A percentile compares a stretch with the other conserved stretches of the same genome.
Evolutionary conservation across 1,140 invertebrate genomes (phyloP).

Genomic region (Apis florea): DNA sequence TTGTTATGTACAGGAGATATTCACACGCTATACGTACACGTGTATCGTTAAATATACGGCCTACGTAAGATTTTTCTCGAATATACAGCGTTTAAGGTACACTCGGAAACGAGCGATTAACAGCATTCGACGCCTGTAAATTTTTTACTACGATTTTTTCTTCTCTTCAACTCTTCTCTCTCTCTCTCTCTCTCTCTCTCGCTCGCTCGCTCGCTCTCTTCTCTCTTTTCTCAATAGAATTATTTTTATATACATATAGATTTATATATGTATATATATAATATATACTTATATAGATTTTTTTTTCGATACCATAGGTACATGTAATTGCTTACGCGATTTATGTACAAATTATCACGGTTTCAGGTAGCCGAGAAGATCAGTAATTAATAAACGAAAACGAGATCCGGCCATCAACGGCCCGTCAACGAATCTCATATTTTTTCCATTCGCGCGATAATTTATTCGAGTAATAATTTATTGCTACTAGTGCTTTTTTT

Average conservation of each 20-base stretch:
- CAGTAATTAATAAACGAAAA: slow-evolving; percentile 38
- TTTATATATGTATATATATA: slow-evolving; percentile 41
- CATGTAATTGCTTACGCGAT: slow-evolving; percentile 59
- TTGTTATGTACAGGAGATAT: slow-evolving; percentile 48
- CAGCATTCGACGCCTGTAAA: slow-evolving; percentile 2
- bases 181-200: no score
- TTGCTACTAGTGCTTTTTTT: neutral
- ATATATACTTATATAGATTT: slow-evolving; percentile 50
- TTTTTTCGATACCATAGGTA: slow-evolving; percentile 57
- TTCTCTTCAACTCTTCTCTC: neutral
- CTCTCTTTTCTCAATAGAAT: slow-evolving; percentile 13
- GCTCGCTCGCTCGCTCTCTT: no score
- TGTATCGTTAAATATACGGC: slow-evolving; percentile 18
- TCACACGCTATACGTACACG: slow-evolving; percentile 20
- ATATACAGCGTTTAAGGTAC: slow-evolving; percentile 25
- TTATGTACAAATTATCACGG: slow-evolving; percentile 65
- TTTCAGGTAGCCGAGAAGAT: slow-evolving; percentile 65
- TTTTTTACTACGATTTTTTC: neutral
- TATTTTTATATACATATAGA: slow-evolving; percentile 9
- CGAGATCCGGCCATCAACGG: neutral
- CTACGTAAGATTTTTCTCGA: slow-evolving; percentile 5
- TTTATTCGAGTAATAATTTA: slow-evolving; percentile 7
- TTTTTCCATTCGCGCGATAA: neutral
- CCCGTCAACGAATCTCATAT: neutral
- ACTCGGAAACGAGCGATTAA: slow-evolving; percentile 16